Conservation (phyloP, 2,888 invertebrate species). For the Rhingia rostrata region DNA sequence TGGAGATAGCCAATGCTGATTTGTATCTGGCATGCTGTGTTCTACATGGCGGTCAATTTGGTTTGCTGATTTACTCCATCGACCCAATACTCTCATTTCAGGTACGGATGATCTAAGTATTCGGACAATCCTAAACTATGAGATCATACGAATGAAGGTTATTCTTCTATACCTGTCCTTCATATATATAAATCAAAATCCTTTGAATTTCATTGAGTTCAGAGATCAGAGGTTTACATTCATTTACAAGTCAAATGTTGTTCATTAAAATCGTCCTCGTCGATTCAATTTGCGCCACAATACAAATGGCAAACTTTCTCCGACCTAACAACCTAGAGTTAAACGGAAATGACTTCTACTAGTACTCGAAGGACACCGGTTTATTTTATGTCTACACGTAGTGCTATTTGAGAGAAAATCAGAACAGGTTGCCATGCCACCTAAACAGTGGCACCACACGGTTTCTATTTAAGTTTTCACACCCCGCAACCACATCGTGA, state of each 20-base stretch:
- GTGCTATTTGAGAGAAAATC: not conserved
- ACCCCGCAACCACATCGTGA: slow-evolving; percentile 58
- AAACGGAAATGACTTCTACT: slow-evolving; percentile 19
- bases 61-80: too few species aligned
- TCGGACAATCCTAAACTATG: too few species aligned
- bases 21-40: too few species aligned
- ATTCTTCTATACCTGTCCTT: too few species aligned
- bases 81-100: too few species aligned
- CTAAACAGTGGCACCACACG: slow-evolving; percentile 22
- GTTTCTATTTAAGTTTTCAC: slow-evolving; percentile 50
- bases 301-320: slow-evolving; percentile 10
- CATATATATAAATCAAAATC: too few species aligned
- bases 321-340: not conserved
- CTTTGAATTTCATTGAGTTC: too few species aligned
- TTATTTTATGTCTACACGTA: not conserved
- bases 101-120: too few species aligned
- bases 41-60: too few species aligned
- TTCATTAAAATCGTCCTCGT: not conserved
- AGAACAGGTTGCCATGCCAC: slow-evolving; percentile 28
- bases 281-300: not conserved
- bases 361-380: not conserved
- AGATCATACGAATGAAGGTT: too few species aligned
- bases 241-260: not conserved
- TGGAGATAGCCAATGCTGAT: too few species aligned
- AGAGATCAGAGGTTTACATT: too few species aligned